Evolutionary conservation across 2,113 vertebrate species (phyloP), one percentile per base, ranked within the genome.

Genomic region (Ardeotis arabs): DNA sequence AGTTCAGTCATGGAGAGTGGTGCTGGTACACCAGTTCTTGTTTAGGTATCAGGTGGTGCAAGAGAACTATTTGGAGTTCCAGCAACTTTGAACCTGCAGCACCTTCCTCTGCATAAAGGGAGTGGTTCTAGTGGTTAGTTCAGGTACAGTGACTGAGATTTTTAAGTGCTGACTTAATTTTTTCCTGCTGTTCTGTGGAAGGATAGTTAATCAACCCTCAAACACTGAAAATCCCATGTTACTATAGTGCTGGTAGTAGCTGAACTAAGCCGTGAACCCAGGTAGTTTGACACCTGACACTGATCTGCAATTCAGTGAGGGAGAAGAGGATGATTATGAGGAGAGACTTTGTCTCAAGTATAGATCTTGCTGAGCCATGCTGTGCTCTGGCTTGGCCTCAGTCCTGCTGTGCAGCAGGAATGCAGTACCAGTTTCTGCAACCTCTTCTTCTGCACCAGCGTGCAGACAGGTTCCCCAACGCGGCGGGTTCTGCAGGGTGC

Each of bases 401-500:
- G 1, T 37, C 53, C 53, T n/a, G 27, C 76, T 41, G 1, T 18
- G 70, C 58, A 60, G 56, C 39, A 44, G 52, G 63, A 41, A 20
- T 4, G 16, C 29, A 10, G 56, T 14, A 3, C 33, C 31, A 22
- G 41, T 29, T 39, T 22, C 64, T 77, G 58, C 58, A 70, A 58
- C 29, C 50, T 31, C 56, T 22, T 60, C 53, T 31, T 31, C 35
- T 35, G 35, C 35, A 28, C 1, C 52, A 28, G 39, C 2, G 29
- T 31, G 25, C n/a, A 60, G 45, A 35, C n/a, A 14, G 14, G 70
- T 35, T 31, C 37, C n/a, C 17, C 28, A 20, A 5, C 44, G 31
- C 2, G 0, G 16, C 2, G 2, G 35, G 35, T 41, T 44, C 74
- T 12, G 29, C 3, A 1, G 37, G 29, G 37, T n/a, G 19, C 15